Evolutionary conservation across 1,140 invertebrate genomes (phyloP).

Genomic region (Euglossa dilemma): DNA sequence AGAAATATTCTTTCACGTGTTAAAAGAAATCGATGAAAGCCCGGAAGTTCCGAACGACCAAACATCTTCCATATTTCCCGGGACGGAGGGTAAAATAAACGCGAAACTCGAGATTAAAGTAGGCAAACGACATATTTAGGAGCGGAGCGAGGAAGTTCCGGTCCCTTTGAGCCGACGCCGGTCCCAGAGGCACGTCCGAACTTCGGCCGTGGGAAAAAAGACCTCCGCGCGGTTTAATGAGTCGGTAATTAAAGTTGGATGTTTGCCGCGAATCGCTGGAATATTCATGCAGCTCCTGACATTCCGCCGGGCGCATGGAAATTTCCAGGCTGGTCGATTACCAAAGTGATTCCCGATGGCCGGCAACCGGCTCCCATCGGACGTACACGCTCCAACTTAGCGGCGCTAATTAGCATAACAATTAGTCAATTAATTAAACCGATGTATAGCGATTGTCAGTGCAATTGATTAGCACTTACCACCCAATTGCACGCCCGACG

Average conservation of each 20-base stretch:
- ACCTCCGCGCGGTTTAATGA: background rate
- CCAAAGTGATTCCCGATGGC: slow-evolving; percentile 42
- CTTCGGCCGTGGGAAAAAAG: background rate
- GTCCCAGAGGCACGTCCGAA: background rate
- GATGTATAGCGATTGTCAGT: slow-evolving; percentile 19
- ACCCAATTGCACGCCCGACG: too few species aligned
- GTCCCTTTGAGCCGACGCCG: background rate
- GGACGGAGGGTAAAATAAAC: background rate
- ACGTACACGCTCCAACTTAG: slow-evolving; percentile 29
- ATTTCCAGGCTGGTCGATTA: slow-evolving; percentile 25
- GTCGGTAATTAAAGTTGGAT: slow-evolving; percentile 40
- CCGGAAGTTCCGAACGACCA: background rate
- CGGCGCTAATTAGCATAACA: slow-evolving; percentile 41
- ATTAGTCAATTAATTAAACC: slow-evolving; percentile 51
- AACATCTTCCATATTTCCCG: background rate
- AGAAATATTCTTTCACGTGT: too few species aligned
- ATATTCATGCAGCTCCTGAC: slow-evolving; percentile 33
- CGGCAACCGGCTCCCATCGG: slow-evolving; percentile 1
- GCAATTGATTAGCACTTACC: slow-evolving; percentile 43
- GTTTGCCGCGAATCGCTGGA: slow-evolving; percentile 23
- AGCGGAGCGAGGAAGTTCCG: background rate
- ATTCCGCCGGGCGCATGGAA: slow-evolving; percentile 8
- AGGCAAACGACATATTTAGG: background rate
- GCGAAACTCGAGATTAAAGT: background rate
- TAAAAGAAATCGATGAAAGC: background rate